Evolutionary conservation across 2,797 vertebrate genomes (phyloP).

Genomic region (Sarcophilus harrisii): DNA sequence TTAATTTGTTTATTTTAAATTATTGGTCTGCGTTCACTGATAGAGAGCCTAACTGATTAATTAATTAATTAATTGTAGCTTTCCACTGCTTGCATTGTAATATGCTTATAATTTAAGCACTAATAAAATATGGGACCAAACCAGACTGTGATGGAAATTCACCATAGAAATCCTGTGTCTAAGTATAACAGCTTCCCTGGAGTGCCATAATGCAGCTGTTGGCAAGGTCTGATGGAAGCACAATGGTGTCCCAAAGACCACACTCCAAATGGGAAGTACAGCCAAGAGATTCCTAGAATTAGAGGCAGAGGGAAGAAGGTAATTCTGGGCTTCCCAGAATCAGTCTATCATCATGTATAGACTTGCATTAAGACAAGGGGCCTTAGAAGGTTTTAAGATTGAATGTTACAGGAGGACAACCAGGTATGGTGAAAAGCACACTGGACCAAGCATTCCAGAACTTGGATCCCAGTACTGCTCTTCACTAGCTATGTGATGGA

Average conservation of each 20-base stretch:
- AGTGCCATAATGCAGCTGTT: slow-evolving; percentile 3
- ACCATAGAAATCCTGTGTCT: neutral
- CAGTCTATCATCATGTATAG: neutral
- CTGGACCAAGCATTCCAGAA: neutral
- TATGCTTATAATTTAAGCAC: slow-evolving; percentile 44
- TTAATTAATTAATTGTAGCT: slow-evolving; percentile 70
- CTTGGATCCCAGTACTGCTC: neutral
- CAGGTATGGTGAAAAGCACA: neutral
- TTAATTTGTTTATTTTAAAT: slow-evolving; percentile 76
- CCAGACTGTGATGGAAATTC: neutral
- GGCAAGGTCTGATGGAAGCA: neutral
- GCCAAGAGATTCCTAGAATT: neutral
- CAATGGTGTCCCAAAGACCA: neutral
- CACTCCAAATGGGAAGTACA: neutral
- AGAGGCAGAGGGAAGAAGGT: neutral
- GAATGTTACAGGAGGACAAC: neutral
- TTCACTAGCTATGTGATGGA: neutral
- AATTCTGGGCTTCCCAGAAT: neutral
- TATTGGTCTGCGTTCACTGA: slow-evolving; percentile 70
- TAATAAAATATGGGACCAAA: slow-evolving; percentile 33
- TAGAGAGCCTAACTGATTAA: slow-evolving; percentile 64
- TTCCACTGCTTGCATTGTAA: slow-evolving; percentile 35
- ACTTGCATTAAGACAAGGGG: neutral
- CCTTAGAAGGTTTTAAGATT: neutral
- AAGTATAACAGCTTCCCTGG: slow-evolving; percentile 2